Base-by-base conservation (phyloP, 92 coral and sea anemone genomes). In the Pocillopora meandrina region DNA sequence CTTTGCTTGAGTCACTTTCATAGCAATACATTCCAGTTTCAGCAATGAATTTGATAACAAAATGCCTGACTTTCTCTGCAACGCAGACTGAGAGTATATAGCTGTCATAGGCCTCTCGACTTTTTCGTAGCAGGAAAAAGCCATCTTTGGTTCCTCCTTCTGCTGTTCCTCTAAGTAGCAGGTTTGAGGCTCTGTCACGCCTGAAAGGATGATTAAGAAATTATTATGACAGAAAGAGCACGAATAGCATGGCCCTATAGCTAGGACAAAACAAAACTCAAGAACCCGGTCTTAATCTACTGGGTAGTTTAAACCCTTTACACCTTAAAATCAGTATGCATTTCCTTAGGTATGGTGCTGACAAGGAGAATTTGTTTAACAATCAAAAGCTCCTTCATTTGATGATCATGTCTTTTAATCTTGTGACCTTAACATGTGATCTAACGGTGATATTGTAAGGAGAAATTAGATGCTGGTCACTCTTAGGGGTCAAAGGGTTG, bases 61-160 rank as follows among this genome's bases (percentile, higher is more conserved):
- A 93, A 68, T 93, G 93, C 33, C 61, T 85, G 15, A 84, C 78
- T 49, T 67, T 67, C 36, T 86, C 84, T 23, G 55, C 82, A 16
- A 34, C 31, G 57, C 74, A 92, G 69, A 93, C 80, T 12, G 97
- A 92, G 52, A 93, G 69, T 3, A 67, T 87, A 63, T 74, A 65
- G 61, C 65, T 35, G 20, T 52, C 20, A 47, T 86, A 80, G 42
- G 18, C 42, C 18, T 65, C 75, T 52, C 93, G 52, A 71, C 78
- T 89, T 65, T 75, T 85, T 61, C 97, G 61, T 5, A 93, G 78
- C 77, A 93, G 63, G 76, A 75, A 93, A 10, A 74, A 70, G 2
- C 97, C 97, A 78, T 92, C 92, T 23, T 89, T 88, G 15, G 11
- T 65, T 47, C 89, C 82, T 56, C 68, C 66, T 31, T 85, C 52